A percentile compares a stretch with the other conserved stretches of the same genome.
Evolutionary conservation across 2,113 vertebrate species (phyloP).

Genomic region (Willisornis vidua): DNA sequence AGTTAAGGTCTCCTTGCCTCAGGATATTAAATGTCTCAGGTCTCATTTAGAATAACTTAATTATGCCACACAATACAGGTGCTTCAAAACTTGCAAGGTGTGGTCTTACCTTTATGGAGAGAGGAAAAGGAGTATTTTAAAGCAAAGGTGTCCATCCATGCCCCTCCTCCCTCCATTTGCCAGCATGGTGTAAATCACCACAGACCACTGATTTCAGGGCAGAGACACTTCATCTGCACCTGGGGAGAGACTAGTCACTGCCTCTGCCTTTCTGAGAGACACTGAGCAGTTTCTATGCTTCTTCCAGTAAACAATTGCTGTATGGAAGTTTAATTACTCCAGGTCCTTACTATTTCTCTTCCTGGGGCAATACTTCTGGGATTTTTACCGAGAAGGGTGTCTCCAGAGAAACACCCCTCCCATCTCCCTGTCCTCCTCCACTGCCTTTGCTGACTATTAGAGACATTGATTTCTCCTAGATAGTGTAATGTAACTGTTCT

Average conservation of each 20-base stretch:
- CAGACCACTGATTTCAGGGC: neutral
- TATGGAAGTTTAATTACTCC: slow-evolving; percentile 35
- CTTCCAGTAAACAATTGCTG: slow-evolving; percentile 42
- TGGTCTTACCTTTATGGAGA: neutral
- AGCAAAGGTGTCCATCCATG: neutral
- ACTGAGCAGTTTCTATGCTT: neutral
- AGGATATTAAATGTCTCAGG: slow-evolving; percentile 53
- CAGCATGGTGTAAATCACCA: neutral
- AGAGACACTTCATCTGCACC: neutral
- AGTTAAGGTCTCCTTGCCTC: slow-evolving; percentile 33
- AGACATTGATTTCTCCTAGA: slow-evolving; percentile 71
- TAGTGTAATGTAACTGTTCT: slow-evolving; percentile 60
- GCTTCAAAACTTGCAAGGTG: slow-evolving; percentile 63
- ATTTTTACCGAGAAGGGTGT: slow-evolving; percentile 11
- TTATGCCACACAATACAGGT: slow-evolving; percentile 27
- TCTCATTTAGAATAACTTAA: slow-evolving; percentile 63
- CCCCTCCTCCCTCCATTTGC: neutral
- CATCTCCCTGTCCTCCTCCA: neutral
- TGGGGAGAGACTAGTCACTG: neutral
- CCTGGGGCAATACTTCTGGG: neutral
- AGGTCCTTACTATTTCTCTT: neutral
- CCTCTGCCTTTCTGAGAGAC: neutral
- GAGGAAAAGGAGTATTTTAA: slow-evolving; percentile 31
- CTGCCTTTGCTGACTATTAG: slow-evolving; percentile 61
- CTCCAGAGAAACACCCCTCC: slow-evolving; percentile 45